phyloP scores from a whole-genome alignment of 2,888 invertebrate genomes.

The Athetis lepigone region DNA sequence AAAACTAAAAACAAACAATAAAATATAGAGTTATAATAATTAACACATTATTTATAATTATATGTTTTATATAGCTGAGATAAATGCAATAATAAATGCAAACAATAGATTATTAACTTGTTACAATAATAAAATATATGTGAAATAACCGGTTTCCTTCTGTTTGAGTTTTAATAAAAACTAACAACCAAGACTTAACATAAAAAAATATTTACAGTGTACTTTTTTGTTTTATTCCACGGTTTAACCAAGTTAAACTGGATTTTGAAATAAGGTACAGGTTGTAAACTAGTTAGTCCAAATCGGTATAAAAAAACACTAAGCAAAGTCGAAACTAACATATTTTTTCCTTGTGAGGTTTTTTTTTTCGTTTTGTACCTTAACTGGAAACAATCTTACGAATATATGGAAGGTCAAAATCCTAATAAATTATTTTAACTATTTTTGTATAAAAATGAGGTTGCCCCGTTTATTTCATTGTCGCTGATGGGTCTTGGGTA shows the following conservation, averaged over 20 bases:
- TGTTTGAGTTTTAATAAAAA: background rate
- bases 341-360: background rate
- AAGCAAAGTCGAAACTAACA: background rate
- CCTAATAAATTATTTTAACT: too few species aligned
- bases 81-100: background rate
- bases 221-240: too few species aligned
- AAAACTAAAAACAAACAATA: background rate
- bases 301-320: background rate
- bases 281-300: background rate
- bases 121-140: background rate
- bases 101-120: background rate
- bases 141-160: background rate
- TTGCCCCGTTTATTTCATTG: too few species aligned
- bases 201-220: too few species aligned
- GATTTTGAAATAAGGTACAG: background rate
- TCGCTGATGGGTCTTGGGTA: too few species aligned
- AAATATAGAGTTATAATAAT: background rate
- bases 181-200: background rate
- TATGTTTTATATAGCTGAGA: background rate
- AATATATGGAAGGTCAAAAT: background rate
- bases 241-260: too few species aligned
- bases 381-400: background rate
- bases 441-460: too few species aligned
- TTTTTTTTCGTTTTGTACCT: background rate
- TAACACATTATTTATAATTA: background rate